Evolutionary conservation across 2,888 invertebrate species (phyloP).

Genomic region (Philereme transversata): DNA sequence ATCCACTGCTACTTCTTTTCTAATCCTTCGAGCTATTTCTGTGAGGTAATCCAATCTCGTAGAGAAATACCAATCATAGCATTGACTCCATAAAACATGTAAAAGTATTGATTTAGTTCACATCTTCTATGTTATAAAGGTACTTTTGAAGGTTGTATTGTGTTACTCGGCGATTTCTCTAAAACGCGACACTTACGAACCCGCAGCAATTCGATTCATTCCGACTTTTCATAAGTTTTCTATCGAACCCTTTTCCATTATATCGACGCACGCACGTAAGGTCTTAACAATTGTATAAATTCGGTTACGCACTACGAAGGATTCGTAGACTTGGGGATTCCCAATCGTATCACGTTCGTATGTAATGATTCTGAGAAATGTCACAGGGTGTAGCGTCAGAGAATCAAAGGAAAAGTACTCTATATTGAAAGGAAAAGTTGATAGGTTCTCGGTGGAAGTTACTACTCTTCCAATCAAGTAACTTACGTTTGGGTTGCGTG

Average conservation of each 20-base stretch:
- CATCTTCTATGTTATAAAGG: too few species aligned
- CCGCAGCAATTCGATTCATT: conserved; percentile 8
- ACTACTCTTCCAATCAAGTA: neutral
- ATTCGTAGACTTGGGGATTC: conserved; percentile 15
- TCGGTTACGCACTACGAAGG: conserved; percentile 29
- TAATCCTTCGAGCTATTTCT: too few species aligned
- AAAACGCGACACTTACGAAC: conserved; percentile 5
- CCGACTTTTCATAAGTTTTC: conserved; percentile 19
- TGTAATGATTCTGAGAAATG: conserved; percentile 37
- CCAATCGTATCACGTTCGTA: conserved; percentile 35
- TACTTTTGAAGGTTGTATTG: too few species aligned
- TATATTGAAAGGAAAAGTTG: conserved; percentile 34
- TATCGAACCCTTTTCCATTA: conserved; percentile 37
- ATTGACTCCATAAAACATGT: too few species aligned
- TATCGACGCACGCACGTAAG: conserved; percentile 29
- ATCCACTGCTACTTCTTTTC: too few species aligned
- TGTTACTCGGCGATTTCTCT: conserved; percentile 6
- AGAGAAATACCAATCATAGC: too few species aligned
- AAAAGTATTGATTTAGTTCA: too few species aligned
- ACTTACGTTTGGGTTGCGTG: neutral
- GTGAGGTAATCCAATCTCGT: too few species aligned
- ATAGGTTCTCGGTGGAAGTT: conserved; percentile 23
- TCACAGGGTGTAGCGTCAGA: conserved; percentile 17
- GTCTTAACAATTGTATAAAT: conserved; percentile 36
- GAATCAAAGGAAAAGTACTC: conserved; percentile 31